Evolutionary conservation across 2,113 vertebrate species (phyloP).

Genomic region (Chlorodrepanis virens): DNA sequence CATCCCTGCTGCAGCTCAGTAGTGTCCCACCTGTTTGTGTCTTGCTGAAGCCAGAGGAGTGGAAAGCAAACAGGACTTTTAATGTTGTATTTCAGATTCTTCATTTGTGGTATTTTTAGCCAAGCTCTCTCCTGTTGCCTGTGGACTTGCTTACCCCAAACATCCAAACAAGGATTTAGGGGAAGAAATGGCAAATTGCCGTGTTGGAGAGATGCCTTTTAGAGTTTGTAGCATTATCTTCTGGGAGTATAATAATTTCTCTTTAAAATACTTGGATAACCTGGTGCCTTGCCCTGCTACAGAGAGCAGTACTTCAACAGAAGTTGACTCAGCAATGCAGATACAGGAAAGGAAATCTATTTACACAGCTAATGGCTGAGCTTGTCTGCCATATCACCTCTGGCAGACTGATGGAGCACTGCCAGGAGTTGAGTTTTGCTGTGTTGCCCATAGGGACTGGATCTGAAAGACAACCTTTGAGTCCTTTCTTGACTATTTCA

Average conservation of each 20-base stretch:
- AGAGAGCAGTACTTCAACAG: background rate
- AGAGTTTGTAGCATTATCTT: background rate
- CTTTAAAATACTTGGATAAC: background rate
- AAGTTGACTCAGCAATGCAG: background rate
- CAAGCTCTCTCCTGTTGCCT: background rate
- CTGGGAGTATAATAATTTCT: background rate
- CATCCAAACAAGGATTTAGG: background rate
- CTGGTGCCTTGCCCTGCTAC: background rate
- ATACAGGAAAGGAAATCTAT: background rate
- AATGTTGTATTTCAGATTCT: background rate
- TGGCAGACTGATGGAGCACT: background rate
- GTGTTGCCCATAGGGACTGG: background rate
- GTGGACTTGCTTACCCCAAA: background rate
- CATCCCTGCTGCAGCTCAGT: background rate
- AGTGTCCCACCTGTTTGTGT: background rate
- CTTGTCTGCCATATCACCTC: background rate
- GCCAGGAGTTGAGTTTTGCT: background rate
- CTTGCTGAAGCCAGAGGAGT: conserved; percentile 9
- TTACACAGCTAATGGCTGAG: background rate
- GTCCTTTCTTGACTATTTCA: background rate
- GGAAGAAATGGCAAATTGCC: background rate
- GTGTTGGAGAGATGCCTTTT: background rate
- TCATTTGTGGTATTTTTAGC: background rate
- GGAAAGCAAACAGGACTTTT: background rate
- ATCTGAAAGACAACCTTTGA: background rate